Evolutionary conservation across 2,888 invertebrate genomes (phyloP).

Genomic region (Philereme transversata): DNA sequence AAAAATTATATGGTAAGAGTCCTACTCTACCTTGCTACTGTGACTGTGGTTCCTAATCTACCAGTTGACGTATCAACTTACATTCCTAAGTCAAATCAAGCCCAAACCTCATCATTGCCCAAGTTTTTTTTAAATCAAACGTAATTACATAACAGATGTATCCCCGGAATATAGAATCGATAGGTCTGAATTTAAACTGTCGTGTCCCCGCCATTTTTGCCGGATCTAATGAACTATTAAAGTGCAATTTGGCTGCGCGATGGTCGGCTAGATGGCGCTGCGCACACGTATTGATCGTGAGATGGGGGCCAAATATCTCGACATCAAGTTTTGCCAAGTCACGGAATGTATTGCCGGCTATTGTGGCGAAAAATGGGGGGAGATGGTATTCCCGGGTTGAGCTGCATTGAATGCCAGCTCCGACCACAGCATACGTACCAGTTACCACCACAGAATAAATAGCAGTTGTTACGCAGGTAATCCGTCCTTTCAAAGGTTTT

Average conservation of each 20-base stretch:
- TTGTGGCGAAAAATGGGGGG: slow-evolving; percentile 82
- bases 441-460: slow-evolving; percentile 6
- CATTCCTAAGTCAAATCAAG: neutral
- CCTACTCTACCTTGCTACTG: too few species aligned
- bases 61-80: too few species aligned
- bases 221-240: slow-evolving; percentile 84
- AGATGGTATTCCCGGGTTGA: slow-evolving; percentile 56
- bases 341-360: slow-evolving; percentile 82
- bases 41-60: too few species aligned
- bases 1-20: too few species aligned
- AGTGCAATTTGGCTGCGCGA: slow-evolving; percentile 83
- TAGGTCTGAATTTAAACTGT: slow-evolving; percentile 81
- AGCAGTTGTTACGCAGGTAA: slow-evolving; percentile 20
- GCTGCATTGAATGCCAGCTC: slow-evolving; percentile 29
- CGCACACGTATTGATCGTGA: slow-evolving; percentile 81
- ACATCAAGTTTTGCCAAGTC: slow-evolving; percentile 81
- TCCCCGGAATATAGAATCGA: slow-evolving; percentile 62
- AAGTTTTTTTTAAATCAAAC: slow-evolving; percentile 21
- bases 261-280: slow-evolving; percentile 76
- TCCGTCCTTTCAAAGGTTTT: slow-evolving; percentile 17
- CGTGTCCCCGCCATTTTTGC: slow-evolving; percentile 80
- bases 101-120: neutral
- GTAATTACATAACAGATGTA: slow-evolving; percentile 42
- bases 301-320: slow-evolving; percentile 71
- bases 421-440: slow-evolving; percentile 10